Evolutionary conservation across 2,797 vertebrate species (phyloP).

Genomic region (Vireo griseus): DNA sequence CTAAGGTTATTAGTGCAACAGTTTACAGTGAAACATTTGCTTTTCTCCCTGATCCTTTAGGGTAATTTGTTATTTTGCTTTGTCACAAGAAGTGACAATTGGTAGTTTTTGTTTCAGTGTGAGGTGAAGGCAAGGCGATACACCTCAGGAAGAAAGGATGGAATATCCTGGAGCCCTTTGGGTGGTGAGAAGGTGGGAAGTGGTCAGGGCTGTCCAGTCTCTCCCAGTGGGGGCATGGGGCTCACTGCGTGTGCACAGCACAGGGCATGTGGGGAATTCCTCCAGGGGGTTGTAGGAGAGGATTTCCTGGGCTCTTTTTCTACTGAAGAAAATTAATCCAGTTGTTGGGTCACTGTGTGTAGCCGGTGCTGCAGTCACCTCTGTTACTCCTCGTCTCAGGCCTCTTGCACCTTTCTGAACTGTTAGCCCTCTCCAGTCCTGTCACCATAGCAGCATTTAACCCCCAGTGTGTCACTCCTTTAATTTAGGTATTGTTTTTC

Average conservation of each 20-base stretch:
- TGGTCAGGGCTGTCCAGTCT: neutral
- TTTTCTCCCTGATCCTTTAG: neutral
- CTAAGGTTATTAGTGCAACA: neutral
- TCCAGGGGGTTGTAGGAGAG: rapidly evolving
- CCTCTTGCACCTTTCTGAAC: neutral
- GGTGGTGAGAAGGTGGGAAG: rapidly evolving
- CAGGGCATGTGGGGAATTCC: neutral
- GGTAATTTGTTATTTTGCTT: neutral
- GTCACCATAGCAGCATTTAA: neutral
- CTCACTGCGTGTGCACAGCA: neutral
- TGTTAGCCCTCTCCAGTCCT: neutral
- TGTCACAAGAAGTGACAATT: neutral
- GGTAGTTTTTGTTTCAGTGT: neutral
- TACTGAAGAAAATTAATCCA: neutral
- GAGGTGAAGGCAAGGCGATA: neutral
- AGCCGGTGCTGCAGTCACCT: rapidly evolving
- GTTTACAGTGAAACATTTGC: neutral
- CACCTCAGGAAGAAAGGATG: neutral
- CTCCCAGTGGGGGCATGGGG: rapidly evolving
- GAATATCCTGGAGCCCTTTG: neutral
- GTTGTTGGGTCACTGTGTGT: neutral
- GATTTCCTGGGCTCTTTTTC: neutral
- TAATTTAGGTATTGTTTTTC: neutral
- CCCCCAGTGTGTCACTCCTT: neutral
- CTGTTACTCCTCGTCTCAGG: neutral